phyloP scores from a whole-genome alignment of 2,797 vertebrate genomes.

The Hoplostethus atlanticus region DNA sequence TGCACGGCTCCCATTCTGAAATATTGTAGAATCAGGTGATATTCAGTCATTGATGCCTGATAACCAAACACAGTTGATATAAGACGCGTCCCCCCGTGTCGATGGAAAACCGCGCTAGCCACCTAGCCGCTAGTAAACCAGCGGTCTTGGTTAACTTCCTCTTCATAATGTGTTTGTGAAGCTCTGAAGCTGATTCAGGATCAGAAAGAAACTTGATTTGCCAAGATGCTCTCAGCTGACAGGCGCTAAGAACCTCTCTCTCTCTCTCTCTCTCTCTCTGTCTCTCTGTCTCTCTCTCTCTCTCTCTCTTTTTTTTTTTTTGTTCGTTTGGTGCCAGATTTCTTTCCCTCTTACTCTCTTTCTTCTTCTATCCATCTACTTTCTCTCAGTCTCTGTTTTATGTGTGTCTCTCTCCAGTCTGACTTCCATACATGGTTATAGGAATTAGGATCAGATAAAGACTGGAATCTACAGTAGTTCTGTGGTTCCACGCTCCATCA shows the following conservation, averaged over 20 bases:
- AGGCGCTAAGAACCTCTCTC: neutral
- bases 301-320: neutral
- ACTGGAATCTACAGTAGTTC: slow-evolving; percentile 62
- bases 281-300: neutral
- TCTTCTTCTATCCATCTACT: neutral
- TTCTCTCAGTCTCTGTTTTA: neutral
- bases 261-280: neutral
- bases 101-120: no score
- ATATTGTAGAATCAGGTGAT: no score
- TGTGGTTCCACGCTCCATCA: slow-evolving; percentile 62
- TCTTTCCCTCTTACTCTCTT: neutral
- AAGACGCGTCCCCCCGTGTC: no score
- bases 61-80: no score
- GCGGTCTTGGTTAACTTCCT: no score
- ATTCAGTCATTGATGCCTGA: no score
- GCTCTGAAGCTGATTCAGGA: no score
- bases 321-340: neutral
- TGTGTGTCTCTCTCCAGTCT: slow-evolving; percentile 14
- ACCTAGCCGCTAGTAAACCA: no score
- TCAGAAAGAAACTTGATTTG: no score
- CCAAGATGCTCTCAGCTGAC: neutral
- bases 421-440: slow-evolving; percentile 62
- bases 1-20: no score
- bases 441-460: slow-evolving; percentile 61
- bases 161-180: no score